Percentiles rank a stretch among this genome's conserved stretches.
phyloP scores from a whole-genome alignment of 2,113 vertebrate genomes.

The Parus major region DNA sequence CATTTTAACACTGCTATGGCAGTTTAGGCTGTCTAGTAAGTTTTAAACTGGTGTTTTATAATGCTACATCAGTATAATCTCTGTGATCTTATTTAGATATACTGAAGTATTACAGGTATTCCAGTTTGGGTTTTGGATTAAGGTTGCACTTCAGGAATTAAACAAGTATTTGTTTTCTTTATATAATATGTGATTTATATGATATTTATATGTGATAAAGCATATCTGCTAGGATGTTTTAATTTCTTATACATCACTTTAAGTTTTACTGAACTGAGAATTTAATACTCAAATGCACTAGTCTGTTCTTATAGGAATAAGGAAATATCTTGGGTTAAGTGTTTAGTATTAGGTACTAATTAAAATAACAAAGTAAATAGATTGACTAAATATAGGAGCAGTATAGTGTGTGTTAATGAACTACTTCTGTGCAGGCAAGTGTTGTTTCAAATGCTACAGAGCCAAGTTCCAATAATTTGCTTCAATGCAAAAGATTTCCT shows the following conservation, averaged over 20 bases:
- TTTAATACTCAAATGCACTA: neutral
- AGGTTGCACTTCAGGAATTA: neutral
- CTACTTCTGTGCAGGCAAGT: slow-evolving; percentile 74
- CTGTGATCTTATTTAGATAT: neutral
- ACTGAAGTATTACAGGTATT: neutral
- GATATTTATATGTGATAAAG: neutral
- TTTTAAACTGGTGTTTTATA: neutral
- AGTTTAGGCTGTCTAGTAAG: neutral
- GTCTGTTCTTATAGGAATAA: neutral
- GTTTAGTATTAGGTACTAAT: neutral
- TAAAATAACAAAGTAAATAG: neutral
- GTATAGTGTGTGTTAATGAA: neutral
- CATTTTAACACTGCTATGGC: neutral
- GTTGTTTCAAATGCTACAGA: slow-evolving; percentile 74
- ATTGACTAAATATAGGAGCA: neutral
- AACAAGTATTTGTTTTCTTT: neutral
- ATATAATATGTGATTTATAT: no score
- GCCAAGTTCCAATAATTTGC: slow-evolving; percentile 79
- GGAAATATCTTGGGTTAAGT: neutral
- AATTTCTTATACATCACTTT: neutral
- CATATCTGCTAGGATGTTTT: neutral
- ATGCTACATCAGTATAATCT: neutral
- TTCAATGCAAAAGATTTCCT: slow-evolving; percentile 92
- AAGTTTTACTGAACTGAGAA: neutral
- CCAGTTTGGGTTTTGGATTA: neutral